Evolutionary conservation across 30 jellyfish, hydroid and myxozoan species (phyloP), one percentile per base, ranked within the genome.

Genomic region (Chrysaora quinquecirrha): DNA sequence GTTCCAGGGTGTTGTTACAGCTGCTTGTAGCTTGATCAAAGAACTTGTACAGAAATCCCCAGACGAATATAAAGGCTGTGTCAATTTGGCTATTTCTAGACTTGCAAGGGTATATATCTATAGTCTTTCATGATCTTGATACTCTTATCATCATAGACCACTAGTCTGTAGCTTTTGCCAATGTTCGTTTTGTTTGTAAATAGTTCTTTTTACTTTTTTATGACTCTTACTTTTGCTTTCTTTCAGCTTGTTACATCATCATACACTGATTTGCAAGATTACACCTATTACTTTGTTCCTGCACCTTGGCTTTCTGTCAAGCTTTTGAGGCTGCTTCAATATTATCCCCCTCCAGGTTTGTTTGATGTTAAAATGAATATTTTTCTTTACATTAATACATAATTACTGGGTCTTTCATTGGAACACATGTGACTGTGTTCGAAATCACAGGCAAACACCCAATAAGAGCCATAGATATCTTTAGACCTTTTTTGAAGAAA

Each of bases 281-380:
- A 93, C 89, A 93, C 98, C 22, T 93, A 93, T 60, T 93, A 86
- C 52, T 93, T 93, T 48, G 98, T 93, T 3, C 98, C 98, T 63
- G 98, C 98, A 12, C 98, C 98, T 34, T 91, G 98, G 98, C 88
- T 91, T 30, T 84, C 98, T 9, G 98, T 91, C 43, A 91, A 91
- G 66, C 90, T 91, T n/a, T 78, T 91, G 4, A 86, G 89, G 64
- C 87, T 91, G 43, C 91, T 91, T n/a, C 98, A 91, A 32, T 81
- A 38, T 43, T 85, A 85, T 46, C 96, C 98, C 1, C 87, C 96
- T 6, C 96, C 98, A 56, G 98, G 98, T 91, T 27, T 25, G 84
- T 9, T 35, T 12, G 1, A 2, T 29, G n/a, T n/a, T n/a, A n/a
- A n/a, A n/a, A n/a, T n/a, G n/a, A n/a, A n/a, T n/a, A n/a, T n/a